phyloP scores from a whole-genome alignment of 1,140 invertebrate species.

The Drosophila sulfurigaster region DNA sequence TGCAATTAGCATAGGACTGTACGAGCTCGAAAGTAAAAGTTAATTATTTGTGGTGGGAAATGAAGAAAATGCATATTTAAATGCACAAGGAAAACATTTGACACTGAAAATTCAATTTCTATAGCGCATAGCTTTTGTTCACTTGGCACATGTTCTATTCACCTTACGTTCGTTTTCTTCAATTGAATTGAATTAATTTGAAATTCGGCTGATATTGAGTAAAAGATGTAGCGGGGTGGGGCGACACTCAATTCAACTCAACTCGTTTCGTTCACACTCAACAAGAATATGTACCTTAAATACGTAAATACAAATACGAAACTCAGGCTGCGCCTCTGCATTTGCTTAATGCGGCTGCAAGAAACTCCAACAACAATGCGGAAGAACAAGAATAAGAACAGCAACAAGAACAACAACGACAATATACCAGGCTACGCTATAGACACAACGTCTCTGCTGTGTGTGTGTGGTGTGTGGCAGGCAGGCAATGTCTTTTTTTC shows the following conservation, averaged over 20 bases:
- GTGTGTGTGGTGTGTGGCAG: constrained; percentile 60
- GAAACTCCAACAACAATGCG: constrained; percentile 36
- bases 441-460: constrained; percentile 39
- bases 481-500: constrained; percentile 74
- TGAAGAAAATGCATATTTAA: constrained; percentile 17
- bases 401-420: constrained; percentile 4
- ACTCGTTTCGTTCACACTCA: constrained; percentile 29
- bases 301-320: constrained; percentile 11
- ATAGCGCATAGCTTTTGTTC: not conserved
- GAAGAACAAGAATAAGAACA: constrained; percentile 3
- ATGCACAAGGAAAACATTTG: constrained; percentile 6
- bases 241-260: not conserved
- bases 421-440: constrained; percentile 3
- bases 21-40: constrained; percentile 51
- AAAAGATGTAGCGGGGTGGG: not conserved
- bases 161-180: constrained; percentile 39
- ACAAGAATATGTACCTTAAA: constrained; percentile 6
- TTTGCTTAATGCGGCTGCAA: constrained; percentile 27
- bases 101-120: constrained; percentile 36
- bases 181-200: constrained; percentile 60
- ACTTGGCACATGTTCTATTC: constrained; percentile 49
- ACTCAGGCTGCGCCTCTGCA: constrained; percentile 12
- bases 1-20: constrained; percentile 18
- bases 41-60: constrained; percentile 6
- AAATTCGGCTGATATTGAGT: constrained; percentile 23